Evolutionary conservation across 2,797 vertebrate species (phyloP), one percentile per base, ranked within the genome.

Genomic region (Cynodonichthys magdalenae): DNA sequence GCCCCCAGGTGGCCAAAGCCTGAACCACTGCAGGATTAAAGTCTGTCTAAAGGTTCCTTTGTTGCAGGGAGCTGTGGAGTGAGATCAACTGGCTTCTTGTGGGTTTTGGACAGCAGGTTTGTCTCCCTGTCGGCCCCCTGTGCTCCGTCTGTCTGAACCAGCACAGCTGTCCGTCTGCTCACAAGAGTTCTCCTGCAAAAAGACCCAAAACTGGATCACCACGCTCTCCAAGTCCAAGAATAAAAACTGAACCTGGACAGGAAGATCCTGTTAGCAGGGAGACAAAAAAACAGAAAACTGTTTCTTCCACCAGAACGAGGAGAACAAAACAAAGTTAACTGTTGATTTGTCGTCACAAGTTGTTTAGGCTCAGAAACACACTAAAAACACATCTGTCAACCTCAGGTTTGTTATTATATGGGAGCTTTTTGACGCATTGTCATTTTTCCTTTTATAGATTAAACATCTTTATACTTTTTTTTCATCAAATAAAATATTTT

Each of bases 21-120:
- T 15, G 3, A n/a, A 1, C 27, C 0, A 15, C 14, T 31, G 6
- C 29, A 46, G 36, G 1, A 53, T 27, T 46, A 31, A 61, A 14
- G 15, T 50, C 9, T 15, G 6, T 15, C 17, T 41, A 7, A 59
- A 12, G 28, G 36, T n/a, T 34, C n/a, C 6, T 60, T 19, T 68
- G 63, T 61, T 57, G 20, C 66, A 99, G 98, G 90, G 95, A 95
- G 15, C 90, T 99, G 59, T 99, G 98, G 98, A 90, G 92, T 1
- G 96, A 99, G 83, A 93, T 98, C 56, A 99, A 99, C 81, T 96
- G 95, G 92, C 90, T 99, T 42, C 78, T 99, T 41, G 97, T 99
- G 55, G 98, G 98, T 29, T 99, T 99, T 7, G 98, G 97, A 57
- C 98, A 99, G 90, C 97, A 98, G 90, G 90, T 93, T 58, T 99